Conservation (phyloP, 2,888 invertebrate genomes). For the Hypomecis atomaria region DNA sequence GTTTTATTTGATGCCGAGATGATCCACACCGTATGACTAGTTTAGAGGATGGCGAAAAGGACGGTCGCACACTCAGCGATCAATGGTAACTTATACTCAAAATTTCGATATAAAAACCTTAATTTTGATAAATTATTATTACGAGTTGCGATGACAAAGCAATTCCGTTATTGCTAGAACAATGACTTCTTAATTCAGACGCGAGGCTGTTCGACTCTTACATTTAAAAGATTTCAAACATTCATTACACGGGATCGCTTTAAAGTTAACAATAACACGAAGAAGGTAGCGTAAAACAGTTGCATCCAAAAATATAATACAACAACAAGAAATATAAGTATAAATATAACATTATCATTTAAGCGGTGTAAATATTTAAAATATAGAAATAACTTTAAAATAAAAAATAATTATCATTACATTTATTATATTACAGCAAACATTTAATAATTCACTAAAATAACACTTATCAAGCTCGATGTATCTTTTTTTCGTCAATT, state of each 20-base stretch:
- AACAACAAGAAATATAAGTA: slow-evolving; percentile 79
- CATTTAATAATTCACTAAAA: slow-evolving; percentile 76
- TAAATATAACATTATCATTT: slow-evolving; percentile 79
- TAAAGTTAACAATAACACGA: slow-evolving; percentile 69
- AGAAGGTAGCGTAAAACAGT: slow-evolving; percentile 75
- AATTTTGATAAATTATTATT: slow-evolving; percentile 75
- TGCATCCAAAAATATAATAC: slow-evolving; percentile 81
- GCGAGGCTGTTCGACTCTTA: slow-evolving; percentile 45
- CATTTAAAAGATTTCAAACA: slow-evolving; percentile 45
- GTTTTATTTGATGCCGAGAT: slow-evolving; percentile 18
- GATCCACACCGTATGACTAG: slow-evolving; percentile 68
- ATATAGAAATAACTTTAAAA: slow-evolving; percentile 76
- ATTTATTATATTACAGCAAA: slow-evolving; percentile 77
- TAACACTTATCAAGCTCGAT: slow-evolving; percentile 82
- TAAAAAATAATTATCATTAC: slow-evolving; percentile 64
- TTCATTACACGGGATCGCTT: slow-evolving; percentile 57
- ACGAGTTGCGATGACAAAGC: slow-evolving; percentile 75
- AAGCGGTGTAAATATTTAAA: slow-evolving; percentile 83
- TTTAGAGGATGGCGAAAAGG: slow-evolving; percentile 85
- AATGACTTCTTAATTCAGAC: slow-evolving; percentile 38
- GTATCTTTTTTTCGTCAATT: slow-evolving; percentile 67
- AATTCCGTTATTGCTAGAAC: slow-evolving; percentile 46
- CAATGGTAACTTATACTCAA: slow-evolving; percentile 71
- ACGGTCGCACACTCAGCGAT: slow-evolving; percentile 81
- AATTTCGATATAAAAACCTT: slow-evolving; percentile 72